Evolutionary conservation across 2,113 vertebrate species (phyloP).

Genomic region (Pao palembangensis): DNA sequence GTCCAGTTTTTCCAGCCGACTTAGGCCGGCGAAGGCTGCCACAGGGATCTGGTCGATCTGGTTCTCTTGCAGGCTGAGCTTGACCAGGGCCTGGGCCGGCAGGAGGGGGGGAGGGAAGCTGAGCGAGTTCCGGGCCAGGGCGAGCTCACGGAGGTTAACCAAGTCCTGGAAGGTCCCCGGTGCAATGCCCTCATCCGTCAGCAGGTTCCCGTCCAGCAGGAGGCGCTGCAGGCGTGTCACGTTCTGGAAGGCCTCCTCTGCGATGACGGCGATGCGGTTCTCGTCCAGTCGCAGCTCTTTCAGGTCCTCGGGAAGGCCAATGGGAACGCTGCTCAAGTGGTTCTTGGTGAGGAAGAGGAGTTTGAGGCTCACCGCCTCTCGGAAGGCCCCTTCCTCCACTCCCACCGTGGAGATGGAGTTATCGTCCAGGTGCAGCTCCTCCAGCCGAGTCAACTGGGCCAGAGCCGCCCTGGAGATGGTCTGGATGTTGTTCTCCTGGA

Average conservation of each 20-base stretch:
- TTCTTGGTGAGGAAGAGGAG: slow-evolving; percentile 96
- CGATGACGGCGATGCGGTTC: slow-evolving; percentile 91
- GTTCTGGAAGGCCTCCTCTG: slow-evolving; percentile 93
- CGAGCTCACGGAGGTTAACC: slow-evolving; percentile 87
- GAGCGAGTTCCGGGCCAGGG: slow-evolving; percentile 92
- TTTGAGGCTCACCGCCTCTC: slow-evolving; percentile 92
- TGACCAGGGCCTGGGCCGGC: slow-evolving; percentile 83
- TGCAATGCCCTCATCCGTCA: slow-evolving; percentile 91
- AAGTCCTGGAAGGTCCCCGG: slow-evolving; percentile 92
- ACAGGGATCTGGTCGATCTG: slow-evolving; percentile 91
- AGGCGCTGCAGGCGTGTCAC: slow-evolving; percentile 90
- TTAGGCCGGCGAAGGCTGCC: slow-evolving; percentile 85
- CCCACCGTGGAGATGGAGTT: slow-evolving; percentile 98
- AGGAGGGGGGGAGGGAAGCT: slow-evolving; percentile 87
- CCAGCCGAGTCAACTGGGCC: slow-evolving; percentile 86
- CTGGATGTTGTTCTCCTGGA: slow-evolving; percentile 99
- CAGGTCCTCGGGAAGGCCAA: slow-evolving; percentile 88
- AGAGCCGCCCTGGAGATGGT: slow-evolving; percentile 94
- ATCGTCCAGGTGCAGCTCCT: slow-evolving; percentile 95
- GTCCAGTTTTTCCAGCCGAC: slow-evolving; percentile 88
- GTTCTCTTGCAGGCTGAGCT: slow-evolving; percentile 94
- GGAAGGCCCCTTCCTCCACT: slow-evolving; percentile 94
- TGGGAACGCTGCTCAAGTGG: slow-evolving; percentile 93
- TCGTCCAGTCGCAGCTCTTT: slow-evolving; percentile 94
- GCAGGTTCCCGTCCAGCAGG: slow-evolving; percentile 92